Base-by-base conservation (phyloP, 2,888 invertebrate species). In the Eupithecia exiguata region DNA sequence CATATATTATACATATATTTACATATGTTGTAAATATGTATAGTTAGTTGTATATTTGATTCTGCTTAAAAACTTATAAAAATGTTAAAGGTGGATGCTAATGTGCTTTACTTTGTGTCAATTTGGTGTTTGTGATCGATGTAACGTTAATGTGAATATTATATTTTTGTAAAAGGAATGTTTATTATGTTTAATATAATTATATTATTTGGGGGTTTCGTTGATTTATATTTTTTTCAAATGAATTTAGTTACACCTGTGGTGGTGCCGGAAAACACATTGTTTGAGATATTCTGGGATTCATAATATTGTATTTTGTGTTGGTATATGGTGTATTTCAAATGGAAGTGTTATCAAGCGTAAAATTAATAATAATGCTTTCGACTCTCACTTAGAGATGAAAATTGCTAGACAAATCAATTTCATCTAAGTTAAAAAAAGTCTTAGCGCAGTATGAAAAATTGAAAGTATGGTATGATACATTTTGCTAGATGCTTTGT, bases 141-240 rank as follows among this genome's bases (percentile, higher is more conserved):
- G 10, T 25, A 25, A 14, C 5, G 21, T 58, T 25, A 25, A 6
- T 62, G 35, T 62, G 35, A 10, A 35, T 6, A 35, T 62, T 18
- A 61, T 62, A 62, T 62, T 62, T 58, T 58, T 58, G 30, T 30
- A 35, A 30, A 62, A 62, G 62, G 62, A 62, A 62, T 62, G 61
- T 49, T 61, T 61, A 61, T 61, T 25, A 30, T 30, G 21, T 62
- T 62, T 62, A 62, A 25, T 62, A 62, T 35, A 62, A 35, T 16
- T 16, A 18, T 18, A 35, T 18, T 62, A 14, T 58, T 25, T 58
- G 62, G 62, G 61, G 12, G 14, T 58, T 58, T 5, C 5, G 58
- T 58, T 58, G 58, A 58, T 25, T 58, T 58, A 58, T 58, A 14
- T 25, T 58, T 58, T 58, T 53, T 46, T 18, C 46, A 46, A 46